Conservation (phyloP, 1,140 invertebrate genomes). For the Drusus annulatus region DNA sequence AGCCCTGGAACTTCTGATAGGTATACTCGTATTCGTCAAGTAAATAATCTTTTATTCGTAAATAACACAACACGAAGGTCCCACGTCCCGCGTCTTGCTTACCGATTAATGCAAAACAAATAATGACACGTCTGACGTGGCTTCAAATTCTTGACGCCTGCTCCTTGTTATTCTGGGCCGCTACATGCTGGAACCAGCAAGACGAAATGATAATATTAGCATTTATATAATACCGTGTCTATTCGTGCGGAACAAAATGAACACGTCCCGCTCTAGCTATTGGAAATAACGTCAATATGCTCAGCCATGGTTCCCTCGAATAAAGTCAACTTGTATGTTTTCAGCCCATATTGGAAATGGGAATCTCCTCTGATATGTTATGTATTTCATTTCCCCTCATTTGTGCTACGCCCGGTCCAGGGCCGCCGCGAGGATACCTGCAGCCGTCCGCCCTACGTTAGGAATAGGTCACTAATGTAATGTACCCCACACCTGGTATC, state of each 20-base stretch:
- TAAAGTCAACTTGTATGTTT: slow-evolving; percentile 41
- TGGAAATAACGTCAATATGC: slow-evolving; percentile 28
- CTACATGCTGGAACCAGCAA: slow-evolving; percentile 10
- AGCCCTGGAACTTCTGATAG: too few relatives aligned
- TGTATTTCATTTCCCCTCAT: slow-evolving; percentile 17
- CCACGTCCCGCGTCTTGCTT: too few relatives aligned
- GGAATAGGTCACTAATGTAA: too few relatives aligned
- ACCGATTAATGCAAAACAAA: too few relatives aligned
- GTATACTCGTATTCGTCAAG: too few relatives aligned
- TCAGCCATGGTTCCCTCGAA: slow-evolving; percentile 1
- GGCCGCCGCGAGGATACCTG: too few relatives aligned
- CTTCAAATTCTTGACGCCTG: not conserved
- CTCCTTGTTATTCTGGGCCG: slow-evolving; percentile 10
- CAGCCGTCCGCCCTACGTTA: too few relatives aligned
- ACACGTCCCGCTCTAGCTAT: slow-evolving; percentile 23
- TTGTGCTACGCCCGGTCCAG: not conserved
- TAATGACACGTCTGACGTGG: too few relatives aligned
- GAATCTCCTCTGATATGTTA: slow-evolving; percentile 8
- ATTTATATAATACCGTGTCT: slow-evolving; percentile 38
- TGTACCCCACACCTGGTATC: too few relatives aligned
- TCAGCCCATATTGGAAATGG: slow-evolving; percentile 33
- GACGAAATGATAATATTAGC: slow-evolving; percentile 30
- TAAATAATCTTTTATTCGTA: too few relatives aligned
- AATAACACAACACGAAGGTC: too few relatives aligned
- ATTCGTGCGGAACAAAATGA: slow-evolving; percentile 37